Base-by-base conservation (phyloP, 2,888 invertebrate genomes). In the Drosophila nr. fundita region DNA sequence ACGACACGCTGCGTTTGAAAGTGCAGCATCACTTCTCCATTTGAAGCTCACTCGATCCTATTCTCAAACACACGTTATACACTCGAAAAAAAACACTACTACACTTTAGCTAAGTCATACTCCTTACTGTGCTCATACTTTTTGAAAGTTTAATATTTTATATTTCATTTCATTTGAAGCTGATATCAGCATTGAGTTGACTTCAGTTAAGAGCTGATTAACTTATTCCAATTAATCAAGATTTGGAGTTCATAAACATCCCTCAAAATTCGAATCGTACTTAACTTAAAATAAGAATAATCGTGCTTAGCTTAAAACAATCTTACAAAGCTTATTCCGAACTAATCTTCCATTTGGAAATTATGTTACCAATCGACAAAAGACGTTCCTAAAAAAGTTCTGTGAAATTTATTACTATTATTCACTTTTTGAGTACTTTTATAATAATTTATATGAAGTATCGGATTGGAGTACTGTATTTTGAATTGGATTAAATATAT, bases 1-100 rank as follows among this genome's bases (percentile, higher is more conserved):
- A 83, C 68, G 86, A 66, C 82, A 82, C 82, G 82, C 82, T 86
- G 87, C 82, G 78, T 60, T 55, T n/a, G 29, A 74, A 80, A 83
- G 74, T 66, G 77, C 40, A 67, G 68, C 73, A 53, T 63, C 63
- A 59, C 60, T 40, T 68, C 57, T 40, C 63, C 50, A 57, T 61
- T 58, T 74, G 42, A 21, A 74, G 53, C 40, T 15, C n/a, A 27
- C 64, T 32, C 24, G 42, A 54, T 48, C 29, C 11, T 13, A 2
- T 32, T 52, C 58, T 15, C 27, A 4, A 4, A 27, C 42, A 38
- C 36, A 34, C 59, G 29, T 36, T 57, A 18, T 54, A 4, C 21
- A 34, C 52, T 53, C 11, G 53, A 24, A 34, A 53, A 21, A 40
- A 42, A 45, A 13, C 15, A 2, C 11, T 36, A 27, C 18, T 11